Evolutionary conservation across 2,888 invertebrate genomes (phyloP).

Genomic region (Thecocarcelia acutangulata): DNA sequence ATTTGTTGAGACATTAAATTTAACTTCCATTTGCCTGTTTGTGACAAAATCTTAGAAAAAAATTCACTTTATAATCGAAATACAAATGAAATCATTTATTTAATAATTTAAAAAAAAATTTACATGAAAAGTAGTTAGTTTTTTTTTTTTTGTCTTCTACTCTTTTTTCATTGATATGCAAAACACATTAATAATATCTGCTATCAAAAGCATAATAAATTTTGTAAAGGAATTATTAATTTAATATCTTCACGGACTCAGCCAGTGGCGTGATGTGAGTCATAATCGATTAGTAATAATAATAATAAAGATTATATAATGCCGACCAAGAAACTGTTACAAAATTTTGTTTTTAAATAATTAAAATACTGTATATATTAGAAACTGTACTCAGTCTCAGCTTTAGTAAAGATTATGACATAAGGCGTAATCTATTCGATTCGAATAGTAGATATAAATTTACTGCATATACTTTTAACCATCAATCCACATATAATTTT

Average conservation of each 20-base stretch:
- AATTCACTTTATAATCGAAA: neutral
- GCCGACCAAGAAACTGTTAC: no score
- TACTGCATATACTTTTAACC: no score
- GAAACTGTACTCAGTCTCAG: no score
- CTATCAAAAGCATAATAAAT: slow-evolving; percentile 15
- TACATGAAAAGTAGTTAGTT: neutral
- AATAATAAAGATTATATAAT: no score
- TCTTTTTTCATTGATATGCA: slow-evolving; percentile 41
- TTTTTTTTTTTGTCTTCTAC: slow-evolving; percentile 8
- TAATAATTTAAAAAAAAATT: neutral
- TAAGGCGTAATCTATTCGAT: no score
- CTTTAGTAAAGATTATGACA: no score
- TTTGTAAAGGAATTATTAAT: slow-evolving; percentile 31
- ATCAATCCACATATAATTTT: no score
- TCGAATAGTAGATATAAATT: no score
- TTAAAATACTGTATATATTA: no score
- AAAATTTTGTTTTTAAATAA: neutral
- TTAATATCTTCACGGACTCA: slow-evolving; percentile 38
- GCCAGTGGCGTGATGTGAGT: slow-evolving; percentile 47
- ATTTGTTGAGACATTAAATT: slow-evolving; percentile 58
- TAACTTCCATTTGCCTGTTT: slow-evolving; percentile 60
- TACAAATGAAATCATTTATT: neutral
- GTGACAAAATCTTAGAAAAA: neutral
- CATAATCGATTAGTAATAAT: slow-evolving; percentile 1
- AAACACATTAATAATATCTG: slow-evolving; percentile 27